Base-by-base conservation (phyloP, 1,140 invertebrate species). In the Maniola jurtina region DNA sequence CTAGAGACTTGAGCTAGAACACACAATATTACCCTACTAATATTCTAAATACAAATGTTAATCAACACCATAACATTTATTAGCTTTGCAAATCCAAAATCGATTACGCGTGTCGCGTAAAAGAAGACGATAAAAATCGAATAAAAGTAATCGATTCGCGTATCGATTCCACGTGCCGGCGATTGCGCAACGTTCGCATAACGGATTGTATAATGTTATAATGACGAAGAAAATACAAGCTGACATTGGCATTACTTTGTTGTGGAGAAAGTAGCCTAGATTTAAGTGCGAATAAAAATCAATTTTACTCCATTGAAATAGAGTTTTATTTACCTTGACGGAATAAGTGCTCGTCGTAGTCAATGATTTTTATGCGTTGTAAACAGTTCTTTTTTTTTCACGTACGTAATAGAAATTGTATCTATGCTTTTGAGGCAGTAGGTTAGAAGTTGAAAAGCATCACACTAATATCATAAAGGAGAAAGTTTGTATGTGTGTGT, bases 91-190 rank as follows among this genome's bases (percentile, higher is more conserved):
- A 55, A 55, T 35, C 14, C 16, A 15, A 55, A 55, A 55, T 55
- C 52, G 16, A 55, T 55, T 55, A 55, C 13, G 52, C 52, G 16
- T 55, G 52, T 55, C 52, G 52, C 52, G 52, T 55, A 55, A 55
- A 55, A 7, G 52, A 55, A 34, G 11, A 34, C 52, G 52, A 55
- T 55, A 55, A 55, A 55, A 55, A 55, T 34, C 52, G 10, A 34
- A 55, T 55, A 55, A 55, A 55, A 55, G 13, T 55, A 55, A 55
- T 55, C 52, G 52, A 55, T 55, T 34, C 25, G 13, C 52, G 52
- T 55, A 55, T 55, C 52, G 52, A 34, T 34, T 34, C 52, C 52
- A 55, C 52, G 52, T 55, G 52, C 52, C 33, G 33, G 1, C 7
- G 15, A 55, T 55, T 55, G 11, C 33, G 52, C 52, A 55, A 55